These are phyloP conservation scores for Anguilla obscura DNA, from an alignment of 2,797 vertebrate species.

Conservation along the genomic window DNA sequence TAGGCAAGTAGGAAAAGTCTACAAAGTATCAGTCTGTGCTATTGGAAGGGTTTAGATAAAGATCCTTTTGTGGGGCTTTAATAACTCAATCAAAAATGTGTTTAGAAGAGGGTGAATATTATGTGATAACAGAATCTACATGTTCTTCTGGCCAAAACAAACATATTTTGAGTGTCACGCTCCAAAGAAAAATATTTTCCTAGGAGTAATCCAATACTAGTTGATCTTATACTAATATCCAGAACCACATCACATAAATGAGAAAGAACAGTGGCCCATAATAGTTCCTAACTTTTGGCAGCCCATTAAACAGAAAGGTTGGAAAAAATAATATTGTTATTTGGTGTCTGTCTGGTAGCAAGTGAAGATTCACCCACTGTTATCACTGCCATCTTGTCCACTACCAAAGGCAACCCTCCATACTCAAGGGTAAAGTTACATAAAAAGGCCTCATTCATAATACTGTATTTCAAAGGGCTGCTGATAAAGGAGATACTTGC, in stretches of 20 bases:
- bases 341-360: background rate
- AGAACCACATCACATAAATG: background rate
- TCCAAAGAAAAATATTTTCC: background rate
- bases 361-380: background rate
- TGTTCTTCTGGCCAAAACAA: background rate
- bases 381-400: background rate
- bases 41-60: background rate
- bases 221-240: background rate
- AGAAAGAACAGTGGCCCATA: background rate
- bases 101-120: background rate
- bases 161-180: background rate
- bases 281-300: constrained; percentile 3
- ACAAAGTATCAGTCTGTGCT: background rate
- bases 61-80: background rate
- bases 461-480: background rate
- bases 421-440: background rate
- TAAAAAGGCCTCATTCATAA: background rate
- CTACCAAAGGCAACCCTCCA: background rate
- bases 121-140: background rate
- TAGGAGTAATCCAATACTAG: background rate
- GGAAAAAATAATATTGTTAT: background rate
- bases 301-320: background rate
- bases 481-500: background rate
- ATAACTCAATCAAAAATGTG: background rate
- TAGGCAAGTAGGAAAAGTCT: background rate